Evolutionary conservation across 2,797 vertebrate genomes (phyloP).

Genomic region (Nyctibius grandis): DNA sequence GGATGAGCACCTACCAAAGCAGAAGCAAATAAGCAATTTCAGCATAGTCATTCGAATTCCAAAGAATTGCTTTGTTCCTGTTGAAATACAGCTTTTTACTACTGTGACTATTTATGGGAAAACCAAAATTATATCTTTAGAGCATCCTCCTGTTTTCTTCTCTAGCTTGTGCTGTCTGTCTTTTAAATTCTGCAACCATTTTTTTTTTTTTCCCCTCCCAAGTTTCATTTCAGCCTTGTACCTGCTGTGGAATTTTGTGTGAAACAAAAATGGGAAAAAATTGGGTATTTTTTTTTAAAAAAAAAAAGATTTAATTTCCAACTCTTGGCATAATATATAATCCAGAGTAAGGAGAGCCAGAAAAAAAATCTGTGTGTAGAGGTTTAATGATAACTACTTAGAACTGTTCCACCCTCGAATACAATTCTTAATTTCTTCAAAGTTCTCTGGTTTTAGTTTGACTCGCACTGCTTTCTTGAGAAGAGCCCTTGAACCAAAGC

Average conservation of each 20-base stretch:
- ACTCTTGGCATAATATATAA: background rate
- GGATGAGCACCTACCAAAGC: background rate
- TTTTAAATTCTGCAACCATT: background rate
- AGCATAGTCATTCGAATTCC: background rate
- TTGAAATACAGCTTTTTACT: background rate
- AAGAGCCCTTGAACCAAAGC: background rate
- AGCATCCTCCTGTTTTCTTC: background rate
- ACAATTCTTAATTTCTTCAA: background rate
- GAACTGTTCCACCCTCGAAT: background rate
- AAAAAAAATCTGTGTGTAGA: background rate
- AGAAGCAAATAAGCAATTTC: conserved; percentile 4
- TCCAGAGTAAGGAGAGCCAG: background rate
- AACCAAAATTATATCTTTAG: background rate
- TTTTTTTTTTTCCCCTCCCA: background rate
- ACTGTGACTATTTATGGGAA: background rate
- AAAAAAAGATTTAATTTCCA: background rate
- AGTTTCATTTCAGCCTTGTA: background rate
- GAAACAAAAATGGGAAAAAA: background rate
- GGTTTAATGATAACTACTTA: background rate
- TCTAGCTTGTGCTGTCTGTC: background rate
- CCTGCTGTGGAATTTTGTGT: background rate
- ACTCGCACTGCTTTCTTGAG: background rate
- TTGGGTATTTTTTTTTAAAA: background rate
- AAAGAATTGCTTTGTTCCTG: background rate
- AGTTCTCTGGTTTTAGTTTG: background rate